Evolutionary conservation across 2,797 vertebrate genomes (phyloP).

Genomic region (Gadopsis bispinosus): DNA sequence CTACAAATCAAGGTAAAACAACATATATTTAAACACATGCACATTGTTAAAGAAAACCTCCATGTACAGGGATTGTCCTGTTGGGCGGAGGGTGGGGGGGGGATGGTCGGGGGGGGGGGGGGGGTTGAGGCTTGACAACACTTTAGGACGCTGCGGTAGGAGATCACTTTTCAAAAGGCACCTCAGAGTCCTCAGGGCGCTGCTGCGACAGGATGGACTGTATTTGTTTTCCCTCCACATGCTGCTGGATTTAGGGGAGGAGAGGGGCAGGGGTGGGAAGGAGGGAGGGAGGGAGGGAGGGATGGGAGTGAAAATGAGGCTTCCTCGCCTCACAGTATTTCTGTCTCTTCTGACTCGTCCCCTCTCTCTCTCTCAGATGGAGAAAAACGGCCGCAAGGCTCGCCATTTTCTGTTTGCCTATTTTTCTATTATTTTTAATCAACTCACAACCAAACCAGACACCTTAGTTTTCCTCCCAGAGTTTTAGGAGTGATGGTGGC

Average conservation of each 20-base stretch:
- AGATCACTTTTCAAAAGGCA: slow-evolving; percentile 77
- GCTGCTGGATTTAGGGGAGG: slow-evolving; percentile 72
- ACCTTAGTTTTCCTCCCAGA: neutral
- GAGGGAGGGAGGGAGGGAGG: slow-evolving; percentile 29
- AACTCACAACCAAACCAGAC: neutral
- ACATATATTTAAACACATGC: slow-evolving; percentile 24
- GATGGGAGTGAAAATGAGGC: slow-evolving; percentile 51
- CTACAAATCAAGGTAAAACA: slow-evolving; percentile 54
- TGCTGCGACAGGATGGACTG: slow-evolving; percentile 69
- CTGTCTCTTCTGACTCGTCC: slow-evolving; percentile 33
- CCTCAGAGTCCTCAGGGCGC: slow-evolving; percentile 69
- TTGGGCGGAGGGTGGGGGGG: slow-evolving; percentile 46
- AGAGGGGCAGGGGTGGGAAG: slow-evolving; percentile 40
- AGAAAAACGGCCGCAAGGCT: neutral
- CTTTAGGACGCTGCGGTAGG: slow-evolving; percentile 74
- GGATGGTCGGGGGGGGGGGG: slow-evolving; percentile 18
- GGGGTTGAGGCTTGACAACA: slow-evolving; percentile 76
- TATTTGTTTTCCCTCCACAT: slow-evolving; percentile 79
- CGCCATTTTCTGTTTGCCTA: slow-evolving; percentile 22
- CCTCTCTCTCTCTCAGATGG: neutral
- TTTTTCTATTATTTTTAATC: slow-evolving; percentile 23
- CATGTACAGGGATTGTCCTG: slow-evolving; percentile 9
- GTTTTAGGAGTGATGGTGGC: neutral
- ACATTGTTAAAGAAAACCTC: slow-evolving; percentile 32
- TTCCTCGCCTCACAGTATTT: slow-evolving; percentile 43